Evolutionary conservation across 2,888 invertebrate genomes (phyloP).

Genomic region (Troides helena): DNA sequence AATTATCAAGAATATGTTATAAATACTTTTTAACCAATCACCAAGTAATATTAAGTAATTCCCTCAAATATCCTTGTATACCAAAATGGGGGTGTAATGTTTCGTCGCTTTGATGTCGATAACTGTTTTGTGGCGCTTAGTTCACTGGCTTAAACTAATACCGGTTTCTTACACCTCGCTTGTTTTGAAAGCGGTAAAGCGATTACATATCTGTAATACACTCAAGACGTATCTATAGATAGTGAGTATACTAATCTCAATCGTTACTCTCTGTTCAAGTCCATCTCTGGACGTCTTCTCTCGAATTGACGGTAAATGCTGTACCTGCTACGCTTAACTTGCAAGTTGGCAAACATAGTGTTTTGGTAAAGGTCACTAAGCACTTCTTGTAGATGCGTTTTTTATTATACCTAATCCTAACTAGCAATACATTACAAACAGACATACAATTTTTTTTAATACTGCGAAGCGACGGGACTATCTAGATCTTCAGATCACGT

Average conservation of each 20-base stretch:
- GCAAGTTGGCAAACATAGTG: too few species aligned
- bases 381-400: too few species aligned
- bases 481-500: too few species aligned
- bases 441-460: too few species aligned
- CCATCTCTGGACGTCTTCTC: neutral
- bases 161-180: slow-evolving; percentile 43
- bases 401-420: too few species aligned
- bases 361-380: too few species aligned
- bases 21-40: neutral
- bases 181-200: slow-evolving; percentile 40
- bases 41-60: neutral
- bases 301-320: neutral
- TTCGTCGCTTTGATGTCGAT: slow-evolving; percentile 22
- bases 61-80: neutral
- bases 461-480: too few species aligned
- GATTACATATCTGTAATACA: slow-evolving; percentile 23
- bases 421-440: too few species aligned
- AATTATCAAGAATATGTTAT: neutral
- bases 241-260: neutral
- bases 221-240: neutral
- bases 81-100: slow-evolving; percentile 5
- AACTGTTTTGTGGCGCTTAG: slow-evolving; percentile 40
- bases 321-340: too few species aligned
- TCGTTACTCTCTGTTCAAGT: neutral
- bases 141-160: slow-evolving; percentile 45